These are phyloP conservation scores for Lordiphosa collinella DNA, from an alignment of 1,140 invertebrate species.

Conservation along the genomic window DNA sequence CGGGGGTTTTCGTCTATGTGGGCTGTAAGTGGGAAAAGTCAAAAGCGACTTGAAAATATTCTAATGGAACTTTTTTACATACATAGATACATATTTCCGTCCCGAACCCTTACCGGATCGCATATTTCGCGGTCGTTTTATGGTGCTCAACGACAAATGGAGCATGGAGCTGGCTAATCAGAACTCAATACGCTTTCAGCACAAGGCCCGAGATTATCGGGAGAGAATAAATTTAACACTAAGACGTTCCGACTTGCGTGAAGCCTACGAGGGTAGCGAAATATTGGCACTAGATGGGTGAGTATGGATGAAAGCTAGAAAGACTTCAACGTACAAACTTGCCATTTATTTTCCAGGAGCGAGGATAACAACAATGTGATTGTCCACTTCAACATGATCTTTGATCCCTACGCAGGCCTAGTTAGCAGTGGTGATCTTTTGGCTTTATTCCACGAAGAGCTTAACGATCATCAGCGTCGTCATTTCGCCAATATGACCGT, in stretches of 20 bases:
- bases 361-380: slow-evolving; percentile 84
- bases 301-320: slow-evolving; percentile 16
- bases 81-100: slow-evolving; percentile 88
- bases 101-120: slow-evolving; percentile 88
- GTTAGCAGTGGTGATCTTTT: slow-evolving; percentile 72
- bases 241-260: slow-evolving; percentile 84
- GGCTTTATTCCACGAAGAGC: slow-evolving; percentile 72
- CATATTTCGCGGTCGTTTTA: slow-evolving; percentile 89
- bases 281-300: slow-evolving; percentile 86
- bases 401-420: slow-evolving; percentile 82
- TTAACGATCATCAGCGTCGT: slow-evolving; percentile 78
- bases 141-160: slow-evolving; percentile 85
- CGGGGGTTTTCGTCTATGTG: slow-evolving; percentile 90
- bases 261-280: slow-evolving; percentile 75
- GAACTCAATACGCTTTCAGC: slow-evolving; percentile 84
- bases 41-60: not conserved
- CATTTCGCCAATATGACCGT: slow-evolving; percentile 84
- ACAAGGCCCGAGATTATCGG: slow-evolving; percentile 86
- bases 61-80: not conserved
- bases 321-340: not conserved
- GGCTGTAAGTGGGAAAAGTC: slow-evolving; percentile 83
- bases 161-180: slow-evolving; percentile 84
- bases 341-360: slow-evolving; percentile 80
- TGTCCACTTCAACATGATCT: slow-evolving; percentile 87
- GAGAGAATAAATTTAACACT: slow-evolving; percentile 88